Evolutionary conservation across 2,797 vertebrate genomes (phyloP), one percentile per base, ranked within the genome.

Genomic region (Falco biarmicus): DNA sequence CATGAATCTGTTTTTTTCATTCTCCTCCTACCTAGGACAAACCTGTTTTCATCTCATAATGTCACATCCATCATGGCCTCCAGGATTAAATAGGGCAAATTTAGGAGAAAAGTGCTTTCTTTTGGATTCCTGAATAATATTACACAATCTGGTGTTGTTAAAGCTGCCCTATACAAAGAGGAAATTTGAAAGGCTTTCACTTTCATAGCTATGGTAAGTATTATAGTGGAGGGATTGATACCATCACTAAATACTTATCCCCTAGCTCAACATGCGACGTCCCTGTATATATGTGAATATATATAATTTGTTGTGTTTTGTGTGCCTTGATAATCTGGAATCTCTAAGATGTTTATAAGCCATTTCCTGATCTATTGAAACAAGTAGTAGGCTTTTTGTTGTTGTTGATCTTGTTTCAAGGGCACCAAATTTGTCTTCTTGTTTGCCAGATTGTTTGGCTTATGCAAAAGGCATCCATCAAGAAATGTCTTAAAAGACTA

Each of bases 401-500:
- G 41, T 86, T 86, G 41, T 86, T 86, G 11, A 50, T 78, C 16
- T 76, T 83, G 43, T 91, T 90, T 75, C 53, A 74, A 77, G 64
- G 69, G 18, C 63, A 70, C 34, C 85, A 82, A 60, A 84, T 88
- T 88, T 76, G 28, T 95, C 93, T 84, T 94, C 64, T 93, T 74
- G 25, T 70, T 90, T 94, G 50, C 50, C 54, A 63, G 50, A 57
- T 59, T 91, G 59, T 87, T 95, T 73, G 82, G 47, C 77, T 25
- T n/a, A 20, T 59, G 28, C 83, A 93, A 90, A 75, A 88, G 45
- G 54, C 74, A 93, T 95, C 77, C 53, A 69, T 94, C 91, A 89
- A 76, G 75, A 68, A 37, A 11, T 66, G 86, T 81, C 78, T 83
- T 87, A 41, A 28, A 86, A 78, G 85, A 3, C 84, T 78, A 0